Percentiles rank a stretch among this genome's conserved stretches.
These are phyloP conservation scores for Ailuropoda melanoleuca DNA, from an alignment of 2,113 vertebrate genomes.

Conservation along the genomic window DNA sequence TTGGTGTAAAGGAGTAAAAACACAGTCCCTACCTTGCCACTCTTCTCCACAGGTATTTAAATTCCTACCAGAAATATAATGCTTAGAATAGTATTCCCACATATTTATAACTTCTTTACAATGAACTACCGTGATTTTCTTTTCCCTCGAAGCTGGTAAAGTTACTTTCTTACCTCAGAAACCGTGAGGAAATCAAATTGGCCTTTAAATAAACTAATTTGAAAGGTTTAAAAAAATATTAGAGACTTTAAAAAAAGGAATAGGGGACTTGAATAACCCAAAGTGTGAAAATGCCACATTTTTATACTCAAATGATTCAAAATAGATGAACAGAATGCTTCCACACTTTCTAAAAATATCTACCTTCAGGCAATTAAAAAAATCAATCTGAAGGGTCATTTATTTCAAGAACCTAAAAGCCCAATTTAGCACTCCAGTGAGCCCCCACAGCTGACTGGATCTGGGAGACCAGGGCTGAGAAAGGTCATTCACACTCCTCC, in stretches of 20 bases:
- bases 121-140: conserved; percentile 59
- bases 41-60: conserved; percentile 62
- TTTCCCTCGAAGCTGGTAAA: conserved; percentile 58
- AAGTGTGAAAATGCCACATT: conserved; percentile 79
- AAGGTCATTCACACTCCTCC: conserved; percentile 68
- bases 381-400: conserved; percentile 78
- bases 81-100: conserved; percentile 65
- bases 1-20: conserved; percentile 24
- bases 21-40: conserved; percentile 12
- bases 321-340: conserved; percentile 79
- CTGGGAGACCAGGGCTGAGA: conserved; percentile 51
- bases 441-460: conserved; percentile 60
- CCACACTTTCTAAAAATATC: conserved; percentile 79
- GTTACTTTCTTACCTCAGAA: conserved; percentile 68
- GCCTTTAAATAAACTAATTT: conserved; percentile 74
- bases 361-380: conserved; percentile 71
- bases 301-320: conserved; percentile 77
- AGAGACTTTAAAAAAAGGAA: conserved; percentile 58
- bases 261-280: conserved; percentile 68
- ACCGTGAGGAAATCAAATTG: conserved; percentile 68
- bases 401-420: conserved; percentile 73
- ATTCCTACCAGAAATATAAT: conserved; percentile 63
- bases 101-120: conserved; percentile 69
- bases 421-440: conserved; percentile 45
- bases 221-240: conserved; percentile 75